phyloP scores from a whole-genome alignment of 2,113 vertebrate genomes.

The Phocoena phocoena region DNA sequence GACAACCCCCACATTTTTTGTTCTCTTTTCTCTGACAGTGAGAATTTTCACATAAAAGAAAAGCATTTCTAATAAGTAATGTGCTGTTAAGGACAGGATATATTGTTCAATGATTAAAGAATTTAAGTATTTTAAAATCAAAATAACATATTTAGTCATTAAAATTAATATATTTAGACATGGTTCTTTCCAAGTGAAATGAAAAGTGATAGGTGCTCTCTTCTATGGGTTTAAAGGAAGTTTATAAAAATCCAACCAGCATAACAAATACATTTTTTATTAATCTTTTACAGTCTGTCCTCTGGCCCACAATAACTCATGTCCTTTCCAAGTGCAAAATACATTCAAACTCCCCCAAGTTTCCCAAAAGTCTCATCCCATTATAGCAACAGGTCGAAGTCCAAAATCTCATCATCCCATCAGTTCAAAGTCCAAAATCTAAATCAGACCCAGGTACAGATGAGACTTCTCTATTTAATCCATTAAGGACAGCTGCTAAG shows the following conservation, averaged over 20 bases:
- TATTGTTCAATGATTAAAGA: neutral
- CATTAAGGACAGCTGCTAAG: neutral
- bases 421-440: conserved; percentile 5
- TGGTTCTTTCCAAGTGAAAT: conserved; percentile 17
- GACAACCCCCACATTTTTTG: neutral
- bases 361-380: neutral
- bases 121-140: neutral
- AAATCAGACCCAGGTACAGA: neutral
- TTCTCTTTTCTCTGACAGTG: neutral
- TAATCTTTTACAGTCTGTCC: neutral
- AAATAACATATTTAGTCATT: neutral
- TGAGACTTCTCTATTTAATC: neutral
- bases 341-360: neutral
- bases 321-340: neutral
- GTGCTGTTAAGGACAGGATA: neutral
- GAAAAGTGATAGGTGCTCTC: neutral
- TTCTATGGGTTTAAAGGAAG: neutral
- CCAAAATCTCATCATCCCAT: neutral
- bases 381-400: neutral
- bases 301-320: neutral
- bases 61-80: conserved; percentile 25
- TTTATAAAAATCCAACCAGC: conserved; percentile 22
- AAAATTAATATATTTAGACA: neutral
- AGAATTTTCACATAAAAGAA: conserved; percentile 39
- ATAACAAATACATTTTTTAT: neutral